phyloP scores from a whole-genome alignment of 2,888 invertebrate genomes.

The Meiosimyza decipiens region DNA sequence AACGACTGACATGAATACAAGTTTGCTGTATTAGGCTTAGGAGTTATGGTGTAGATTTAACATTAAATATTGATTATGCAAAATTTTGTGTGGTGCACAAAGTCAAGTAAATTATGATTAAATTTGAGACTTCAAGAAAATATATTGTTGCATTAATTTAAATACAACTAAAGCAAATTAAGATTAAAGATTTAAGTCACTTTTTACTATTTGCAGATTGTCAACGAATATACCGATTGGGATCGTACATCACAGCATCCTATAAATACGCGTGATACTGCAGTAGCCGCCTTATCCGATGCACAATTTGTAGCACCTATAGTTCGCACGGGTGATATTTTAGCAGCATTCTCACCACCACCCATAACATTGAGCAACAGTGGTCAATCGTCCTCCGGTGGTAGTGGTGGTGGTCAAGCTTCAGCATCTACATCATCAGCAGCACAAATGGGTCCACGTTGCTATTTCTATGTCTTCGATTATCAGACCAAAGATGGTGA shows the following conservation, averaged over 20 bases:
- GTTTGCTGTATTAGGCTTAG: too few species aligned
- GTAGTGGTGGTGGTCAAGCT: conserved; percentile 58
- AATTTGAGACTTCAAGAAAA: not conserved
- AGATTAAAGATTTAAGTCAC: not conserved
- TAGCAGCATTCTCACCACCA: conserved; percentile 74
- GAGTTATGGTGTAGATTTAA: too few species aligned
- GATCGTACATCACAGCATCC: conserved; percentile 90
- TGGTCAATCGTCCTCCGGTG: conserved; percentile 32
- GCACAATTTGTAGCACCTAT: conserved; percentile 94
- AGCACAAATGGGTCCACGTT: conserved; percentile 72
- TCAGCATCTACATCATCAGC: conserved; percentile 55
- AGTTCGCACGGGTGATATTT: conserved; percentile 84
- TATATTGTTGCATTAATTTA: not conserved
- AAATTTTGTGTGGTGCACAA: too few species aligned
- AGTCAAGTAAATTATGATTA: not conserved
- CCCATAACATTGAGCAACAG: conserved; percentile 47
- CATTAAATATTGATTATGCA: too few species aligned
- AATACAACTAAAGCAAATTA: not conserved
- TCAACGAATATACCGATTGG: conserved; percentile 99
- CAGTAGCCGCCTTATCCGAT: conserved; percentile 91
- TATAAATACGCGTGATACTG: conserved; percentile 87
- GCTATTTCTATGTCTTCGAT: conserved; percentile 91
- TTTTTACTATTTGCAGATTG: conserved; percentile 65
- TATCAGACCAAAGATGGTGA: conserved; percentile 91
- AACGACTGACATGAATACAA: not conserved